Base-by-base conservation (phyloP, 1,140 invertebrate species). In the Drosophila trapezifrons region DNA sequence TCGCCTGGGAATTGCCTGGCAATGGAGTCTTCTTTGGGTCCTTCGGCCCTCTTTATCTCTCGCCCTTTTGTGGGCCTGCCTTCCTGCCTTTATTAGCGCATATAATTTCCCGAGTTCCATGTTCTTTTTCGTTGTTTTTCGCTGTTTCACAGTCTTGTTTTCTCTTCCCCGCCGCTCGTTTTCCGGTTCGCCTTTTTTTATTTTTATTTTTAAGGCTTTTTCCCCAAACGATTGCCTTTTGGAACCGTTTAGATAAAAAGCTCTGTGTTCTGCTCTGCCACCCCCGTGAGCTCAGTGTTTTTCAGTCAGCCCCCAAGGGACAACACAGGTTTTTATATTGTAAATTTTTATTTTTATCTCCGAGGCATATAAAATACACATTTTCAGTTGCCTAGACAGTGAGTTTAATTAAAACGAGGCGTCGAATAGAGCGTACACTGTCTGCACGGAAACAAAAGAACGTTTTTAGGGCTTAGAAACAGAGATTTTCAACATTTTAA, bases 371-470 rank as follows among this genome's bases (percentile, higher is more conserved):
- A 76, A 76, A 76, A 76, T 54, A 69, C 65, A 69, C 63, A 77
- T 77, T 69, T 77, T 77, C 74, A 60, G 75, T 70, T 77, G 74
- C 74, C 75, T 70, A 77, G 64, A 76, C 75, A 77, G 64, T 76
- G 62, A 52, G 62, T 77, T 77, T 77, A 77, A 77, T 77, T 77
- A 77, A 77, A 77, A 77, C 64, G 64, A 69, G 73, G 64, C 65
- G 54, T 20, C 27, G 73, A 49, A 54, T 42, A 38, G 46, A 55
- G 46, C 37, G 25, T 46, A 51, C 71, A 51, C 71, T 64, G 45
- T 57, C 25, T 55, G 51, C 54, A 75, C 22, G n/a, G 66, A 27
- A 71, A 75, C 72, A 75, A 63, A 74, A 55, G 43, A 25, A 40
- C 22, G 32, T 46, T 72, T 29, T 15, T 18, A 4, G 25, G 18